Conservation (phyloP, 2,888 invertebrate genomes). For the Dolichopus griseipennis region DNA sequence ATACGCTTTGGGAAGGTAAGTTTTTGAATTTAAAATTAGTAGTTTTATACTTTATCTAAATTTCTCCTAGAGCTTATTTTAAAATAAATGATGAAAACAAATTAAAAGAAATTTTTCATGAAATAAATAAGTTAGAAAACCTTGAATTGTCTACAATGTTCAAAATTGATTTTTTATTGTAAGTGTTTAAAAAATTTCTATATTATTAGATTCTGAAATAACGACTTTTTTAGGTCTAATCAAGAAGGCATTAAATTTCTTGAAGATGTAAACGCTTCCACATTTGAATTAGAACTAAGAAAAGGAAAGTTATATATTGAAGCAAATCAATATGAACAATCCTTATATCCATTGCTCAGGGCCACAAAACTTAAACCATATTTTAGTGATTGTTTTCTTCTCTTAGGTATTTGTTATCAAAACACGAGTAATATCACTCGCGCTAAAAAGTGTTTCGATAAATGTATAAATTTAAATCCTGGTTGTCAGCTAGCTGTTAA, state of each 20-base stretch:
- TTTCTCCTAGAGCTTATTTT: not conserved
- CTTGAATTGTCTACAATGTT: constrained; percentile 17
- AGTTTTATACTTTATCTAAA: no score
- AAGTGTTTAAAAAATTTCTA: constrained; percentile 17
- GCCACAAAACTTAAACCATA: constrained; percentile 66
- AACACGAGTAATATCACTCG: constrained; percentile 57
- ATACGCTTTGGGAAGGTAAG: constrained; percentile 31
- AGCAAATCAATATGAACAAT: constrained; percentile 50
- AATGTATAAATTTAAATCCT: constrained; percentile 66
- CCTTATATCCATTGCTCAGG: constrained; percentile 56
- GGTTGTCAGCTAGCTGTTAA: constrained; percentile 58
- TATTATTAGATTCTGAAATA: not conserved
- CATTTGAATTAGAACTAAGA: constrained; percentile 30
- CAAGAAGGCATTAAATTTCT: constrained; percentile 50
- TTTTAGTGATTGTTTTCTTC: constrained; percentile 62
- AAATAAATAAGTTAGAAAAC: constrained; percentile 9
- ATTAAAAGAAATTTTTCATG: constrained; percentile 9
- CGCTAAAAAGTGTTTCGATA: constrained; percentile 76
- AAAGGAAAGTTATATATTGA: constrained; percentile 31
- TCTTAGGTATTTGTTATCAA: constrained; percentile 67
- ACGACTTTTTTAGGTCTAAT: constrained; percentile 30
- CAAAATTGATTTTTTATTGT: constrained; percentile 32
- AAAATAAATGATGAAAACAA: not conserved
- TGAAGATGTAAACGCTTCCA: constrained; percentile 28
- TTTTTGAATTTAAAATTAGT: no score